Percentiles rank a stretch among this genome's conserved stretches.
These are phyloP conservation scores for Erebia epiphron DNA, from an alignment of 2,888 invertebrate species.

Conservation along the genomic window DNA sequence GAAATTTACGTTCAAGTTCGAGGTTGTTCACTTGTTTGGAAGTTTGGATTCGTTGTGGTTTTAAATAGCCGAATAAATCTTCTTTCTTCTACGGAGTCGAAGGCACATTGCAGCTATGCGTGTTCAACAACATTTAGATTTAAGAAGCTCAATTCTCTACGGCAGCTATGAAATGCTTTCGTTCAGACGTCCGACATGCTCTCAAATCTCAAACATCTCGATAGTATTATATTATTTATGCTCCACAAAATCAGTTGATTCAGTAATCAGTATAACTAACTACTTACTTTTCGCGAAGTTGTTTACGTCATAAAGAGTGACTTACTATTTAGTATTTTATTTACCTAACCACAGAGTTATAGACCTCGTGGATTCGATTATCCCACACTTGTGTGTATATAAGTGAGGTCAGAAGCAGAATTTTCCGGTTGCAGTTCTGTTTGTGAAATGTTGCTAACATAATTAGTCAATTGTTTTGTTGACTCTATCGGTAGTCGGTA, in stretches of 20 bases:
- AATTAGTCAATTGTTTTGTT: conserved; percentile 7
- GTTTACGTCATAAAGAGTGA: too few species aligned
- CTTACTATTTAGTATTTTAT: too few species aligned
- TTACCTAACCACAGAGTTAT: too few species aligned
- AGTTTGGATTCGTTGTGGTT: conserved; percentile 6
- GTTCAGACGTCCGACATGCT: not conserved
- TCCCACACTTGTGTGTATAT: not conserved
- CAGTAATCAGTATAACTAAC: too few species aligned
- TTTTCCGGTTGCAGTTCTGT: conserved; percentile 20
- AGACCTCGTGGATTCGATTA: conserved; percentile 11
- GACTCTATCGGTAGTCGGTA: conserved; percentile 2
- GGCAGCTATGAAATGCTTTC: not conserved
- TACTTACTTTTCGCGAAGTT: too few species aligned
- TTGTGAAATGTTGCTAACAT: conserved; percentile 15
- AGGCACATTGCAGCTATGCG: not conserved
- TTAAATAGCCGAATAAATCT: conserved; percentile 6
- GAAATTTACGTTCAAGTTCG: conserved; percentile 72
- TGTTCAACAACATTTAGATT: not conserved
- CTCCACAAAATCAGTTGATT: too few species aligned
- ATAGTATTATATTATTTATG: too few species aligned
- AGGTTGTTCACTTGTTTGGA: conserved; percentile 58
- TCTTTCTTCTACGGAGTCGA: not conserved
- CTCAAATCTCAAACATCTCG: not conserved
- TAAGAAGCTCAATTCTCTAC: not conserved
- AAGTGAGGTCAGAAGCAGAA: conserved; percentile 20